Conservation (phyloP, 2,113 vertebrate genomes). For the Lampris megalopsis region DNA sequence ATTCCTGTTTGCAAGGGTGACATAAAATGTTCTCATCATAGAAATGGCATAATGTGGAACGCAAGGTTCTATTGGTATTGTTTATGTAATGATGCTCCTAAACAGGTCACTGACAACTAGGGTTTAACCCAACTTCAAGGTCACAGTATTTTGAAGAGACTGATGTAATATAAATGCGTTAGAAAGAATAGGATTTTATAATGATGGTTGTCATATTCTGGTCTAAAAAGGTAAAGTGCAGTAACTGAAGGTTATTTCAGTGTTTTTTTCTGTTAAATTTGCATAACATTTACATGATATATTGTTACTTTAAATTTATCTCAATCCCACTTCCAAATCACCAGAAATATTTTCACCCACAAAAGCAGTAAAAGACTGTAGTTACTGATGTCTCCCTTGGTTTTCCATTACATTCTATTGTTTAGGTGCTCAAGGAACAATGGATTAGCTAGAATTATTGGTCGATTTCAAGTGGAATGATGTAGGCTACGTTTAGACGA, state of each 20-base stretch:
- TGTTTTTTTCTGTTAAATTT: no score
- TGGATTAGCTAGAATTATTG: neutral
- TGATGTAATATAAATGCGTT: conserved; percentile 21
- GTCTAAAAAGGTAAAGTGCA: conserved; percentile 40
- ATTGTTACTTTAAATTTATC: neutral
- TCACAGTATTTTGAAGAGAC: conserved; percentile 1
- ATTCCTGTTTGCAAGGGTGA: neutral
- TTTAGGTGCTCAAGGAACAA: neutral
- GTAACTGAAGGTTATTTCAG: conserved; percentile 20
- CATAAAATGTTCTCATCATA: conserved; percentile 9
- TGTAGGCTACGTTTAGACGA: no score
- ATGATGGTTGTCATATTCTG: conserved; percentile 8
- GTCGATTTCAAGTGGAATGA: no score
- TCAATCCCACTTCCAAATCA: neutral
- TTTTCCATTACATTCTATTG: conserved; percentile 8
- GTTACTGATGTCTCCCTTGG: conserved; percentile 26
- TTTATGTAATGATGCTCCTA: conserved; percentile 5
- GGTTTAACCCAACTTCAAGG: neutral
- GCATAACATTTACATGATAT: neutral
- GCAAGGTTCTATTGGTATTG: conserved; percentile 27
- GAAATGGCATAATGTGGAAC: conserved; percentile 1
- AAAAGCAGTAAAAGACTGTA: conserved; percentile 19
- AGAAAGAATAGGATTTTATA: neutral
- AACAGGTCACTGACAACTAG: neutral
- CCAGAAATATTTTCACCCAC: neutral